phyloP scores from a whole-genome alignment of 2,797 vertebrate genomes.

The Podarcis lilfordi region DNA sequence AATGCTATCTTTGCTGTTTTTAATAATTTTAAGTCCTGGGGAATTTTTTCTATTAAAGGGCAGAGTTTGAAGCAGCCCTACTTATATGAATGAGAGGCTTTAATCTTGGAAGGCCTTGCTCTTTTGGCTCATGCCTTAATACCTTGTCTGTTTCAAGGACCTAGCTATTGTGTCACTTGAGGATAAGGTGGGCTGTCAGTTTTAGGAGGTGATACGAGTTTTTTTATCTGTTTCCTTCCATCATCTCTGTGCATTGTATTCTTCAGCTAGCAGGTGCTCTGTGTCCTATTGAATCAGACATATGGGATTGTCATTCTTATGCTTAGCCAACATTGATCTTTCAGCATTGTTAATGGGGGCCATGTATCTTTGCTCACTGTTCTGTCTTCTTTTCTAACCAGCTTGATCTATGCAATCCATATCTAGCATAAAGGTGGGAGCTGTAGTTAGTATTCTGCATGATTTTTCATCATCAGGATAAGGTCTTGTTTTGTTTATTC shows the following conservation, averaged over 20 bases:
- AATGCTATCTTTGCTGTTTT: background rate
- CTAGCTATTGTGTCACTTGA: conserved; percentile 30
- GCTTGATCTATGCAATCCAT: conserved; percentile 51
- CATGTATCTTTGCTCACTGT: conserved; percentile 57
- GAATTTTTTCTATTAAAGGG: background rate
- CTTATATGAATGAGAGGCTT: background rate
- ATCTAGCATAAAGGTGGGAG: conserved; percentile 46
- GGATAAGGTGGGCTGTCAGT: conserved; percentile 40
- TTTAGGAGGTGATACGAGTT: conserved; percentile 48
- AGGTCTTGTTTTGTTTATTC: conserved; percentile 49
- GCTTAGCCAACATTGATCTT: conserved; percentile 70
- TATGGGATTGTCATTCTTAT: conserved; percentile 70
- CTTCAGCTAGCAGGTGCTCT: conserved; percentile 24
- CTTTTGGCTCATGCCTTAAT: conserved; percentile 8
- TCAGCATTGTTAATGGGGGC: conserved; percentile 64
- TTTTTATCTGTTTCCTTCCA: conserved; percentile 48
- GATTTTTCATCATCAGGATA: conserved; percentile 57
- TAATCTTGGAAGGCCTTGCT: too few relatives aligned
- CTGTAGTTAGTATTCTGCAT: conserved; percentile 50
- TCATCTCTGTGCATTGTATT: conserved; percentile 42
- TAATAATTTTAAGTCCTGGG: background rate
- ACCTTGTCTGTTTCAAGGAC: background rate
- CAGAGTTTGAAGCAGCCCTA: background rate
- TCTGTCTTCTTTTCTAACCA: conserved; percentile 38
- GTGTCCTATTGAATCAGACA: conserved; percentile 61